A percentile compares a stretch with the other conserved stretches of the same genome.
Conservation (phyloP, 2,888 invertebrate species). For the Bellardia bayeri region DNA sequence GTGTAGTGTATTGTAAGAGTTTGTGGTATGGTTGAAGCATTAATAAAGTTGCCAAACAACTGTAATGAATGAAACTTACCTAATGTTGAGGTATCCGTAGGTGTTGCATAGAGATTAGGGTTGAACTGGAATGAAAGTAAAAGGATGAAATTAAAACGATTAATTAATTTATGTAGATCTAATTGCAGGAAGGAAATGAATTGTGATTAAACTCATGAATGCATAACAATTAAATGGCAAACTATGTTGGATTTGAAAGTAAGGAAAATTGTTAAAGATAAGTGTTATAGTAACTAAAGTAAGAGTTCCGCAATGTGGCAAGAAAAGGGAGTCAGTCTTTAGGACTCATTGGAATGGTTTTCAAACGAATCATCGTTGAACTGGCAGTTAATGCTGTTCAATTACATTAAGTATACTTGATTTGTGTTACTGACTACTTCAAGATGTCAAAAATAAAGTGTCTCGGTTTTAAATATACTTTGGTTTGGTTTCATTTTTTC, state of each 20-base stretch:
- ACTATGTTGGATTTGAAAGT: neutral
- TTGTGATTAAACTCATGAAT: neutral
- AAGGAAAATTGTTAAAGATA: neutral
- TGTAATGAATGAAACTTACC: constrained; percentile 57
- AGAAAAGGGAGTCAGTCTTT: no score
- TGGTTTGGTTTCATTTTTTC: no score
- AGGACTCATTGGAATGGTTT: no score
- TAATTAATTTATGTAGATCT: constrained; percentile 53
- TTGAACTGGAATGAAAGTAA: constrained; percentile 66
- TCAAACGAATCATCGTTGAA: no score
- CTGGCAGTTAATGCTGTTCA: no score
- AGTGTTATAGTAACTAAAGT: no score
- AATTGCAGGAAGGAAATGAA: constrained; percentile 56
- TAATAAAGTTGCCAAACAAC: neutral
- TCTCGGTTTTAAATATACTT: no score
- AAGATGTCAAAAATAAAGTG: no score
- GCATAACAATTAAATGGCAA: neutral
- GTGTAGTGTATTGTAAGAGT: neutral
- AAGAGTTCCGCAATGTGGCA: no score
- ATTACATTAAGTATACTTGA: no score
- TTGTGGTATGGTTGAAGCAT: neutral
- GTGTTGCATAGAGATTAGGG: constrained; percentile 70
- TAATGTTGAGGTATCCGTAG: constrained; percentile 71
- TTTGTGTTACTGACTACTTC: no score
- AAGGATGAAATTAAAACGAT: constrained; percentile 42